phyloP scores from a whole-genome alignment of 2,113 vertebrate genomes.

The Macquaria ambigua region DNA sequence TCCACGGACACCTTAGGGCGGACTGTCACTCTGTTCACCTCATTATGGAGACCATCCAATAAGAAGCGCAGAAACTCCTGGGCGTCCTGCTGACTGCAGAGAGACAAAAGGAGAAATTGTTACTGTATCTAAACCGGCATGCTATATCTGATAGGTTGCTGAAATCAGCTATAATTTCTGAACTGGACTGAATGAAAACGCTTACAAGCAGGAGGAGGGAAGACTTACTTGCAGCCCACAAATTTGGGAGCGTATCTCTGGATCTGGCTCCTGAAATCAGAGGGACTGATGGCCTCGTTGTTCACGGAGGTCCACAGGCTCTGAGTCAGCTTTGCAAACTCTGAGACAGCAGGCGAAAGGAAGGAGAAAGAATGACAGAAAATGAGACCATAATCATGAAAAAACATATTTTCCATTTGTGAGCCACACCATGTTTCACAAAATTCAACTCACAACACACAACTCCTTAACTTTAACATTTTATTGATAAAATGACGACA shows the following conservation, averaged over 20 bases:
- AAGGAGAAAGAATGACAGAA: neutral
- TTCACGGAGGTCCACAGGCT: conserved; percentile 91
- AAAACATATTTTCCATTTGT: neutral
- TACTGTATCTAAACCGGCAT: neutral
- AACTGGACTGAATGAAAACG: neutral
- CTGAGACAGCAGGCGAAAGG: conserved; percentile 68
- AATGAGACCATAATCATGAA: neutral
- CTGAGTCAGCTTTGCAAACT: conserved; percentile 95
- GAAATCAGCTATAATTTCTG: neutral
- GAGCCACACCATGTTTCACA: neutral
- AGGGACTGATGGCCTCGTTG: conserved; percentile 92
- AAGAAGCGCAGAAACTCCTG: conserved; percentile 97
- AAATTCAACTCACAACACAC: neutral
- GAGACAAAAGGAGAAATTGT: neutral
- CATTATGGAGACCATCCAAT: conserved; percentile 93
- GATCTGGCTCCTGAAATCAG: conserved; percentile 95
- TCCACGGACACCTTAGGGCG: conserved; percentile 82
- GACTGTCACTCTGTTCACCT: conserved; percentile 91
- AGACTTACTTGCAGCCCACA: conserved; percentile 93
- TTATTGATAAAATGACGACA: neutral
- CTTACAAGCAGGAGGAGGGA: too few relatives aligned
- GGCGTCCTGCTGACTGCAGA: conserved; percentile 94
- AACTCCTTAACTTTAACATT: neutral
- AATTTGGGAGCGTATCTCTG: conserved; percentile 95
- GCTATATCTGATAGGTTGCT: too few relatives aligned